Evolutionary conservation across 2,797 vertebrate genomes (phyloP).

Genomic region (Taeniopygia guttata): DNA sequence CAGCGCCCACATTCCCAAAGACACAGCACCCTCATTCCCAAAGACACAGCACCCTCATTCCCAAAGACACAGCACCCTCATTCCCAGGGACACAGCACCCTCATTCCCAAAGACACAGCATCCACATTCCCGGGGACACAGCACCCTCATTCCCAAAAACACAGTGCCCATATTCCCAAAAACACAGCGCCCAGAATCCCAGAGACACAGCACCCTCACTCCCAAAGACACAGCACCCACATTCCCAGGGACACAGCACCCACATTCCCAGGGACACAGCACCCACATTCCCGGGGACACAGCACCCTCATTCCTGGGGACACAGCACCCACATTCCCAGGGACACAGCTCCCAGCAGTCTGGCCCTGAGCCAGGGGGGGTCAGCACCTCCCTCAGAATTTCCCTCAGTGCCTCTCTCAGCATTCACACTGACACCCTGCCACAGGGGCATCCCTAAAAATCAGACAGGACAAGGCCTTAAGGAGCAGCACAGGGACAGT

Average conservation of each 20-base stretch:
- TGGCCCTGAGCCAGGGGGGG: accelerated
- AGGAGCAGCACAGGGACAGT: not conserved
- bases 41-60: accelerated
- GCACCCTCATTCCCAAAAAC: accelerated
- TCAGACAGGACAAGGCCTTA: not conserved
- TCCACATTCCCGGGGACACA: accelerated
- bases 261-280: accelerated
- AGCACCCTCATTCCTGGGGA: not conserved
- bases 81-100: accelerated
- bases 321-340: accelerated
- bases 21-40: accelerated
- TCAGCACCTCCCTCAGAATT: not conserved
- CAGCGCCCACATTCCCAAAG: accelerated
- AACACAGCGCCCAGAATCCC: not conserved
- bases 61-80: accelerated
- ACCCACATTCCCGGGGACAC: accelerated
- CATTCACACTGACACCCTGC: accelerated
- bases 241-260: accelerated
- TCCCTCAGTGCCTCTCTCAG: not conserved
- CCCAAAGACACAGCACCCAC: accelerated
- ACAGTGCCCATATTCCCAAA: accelerated
- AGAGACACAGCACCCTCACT: not conserved
- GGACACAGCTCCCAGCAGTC: accelerated
- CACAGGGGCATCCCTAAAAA: not conserved
- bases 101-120: accelerated